phyloP scores from a whole-genome alignment of 2,797 vertebrate genomes.

The Tapirus indicus region DNA sequence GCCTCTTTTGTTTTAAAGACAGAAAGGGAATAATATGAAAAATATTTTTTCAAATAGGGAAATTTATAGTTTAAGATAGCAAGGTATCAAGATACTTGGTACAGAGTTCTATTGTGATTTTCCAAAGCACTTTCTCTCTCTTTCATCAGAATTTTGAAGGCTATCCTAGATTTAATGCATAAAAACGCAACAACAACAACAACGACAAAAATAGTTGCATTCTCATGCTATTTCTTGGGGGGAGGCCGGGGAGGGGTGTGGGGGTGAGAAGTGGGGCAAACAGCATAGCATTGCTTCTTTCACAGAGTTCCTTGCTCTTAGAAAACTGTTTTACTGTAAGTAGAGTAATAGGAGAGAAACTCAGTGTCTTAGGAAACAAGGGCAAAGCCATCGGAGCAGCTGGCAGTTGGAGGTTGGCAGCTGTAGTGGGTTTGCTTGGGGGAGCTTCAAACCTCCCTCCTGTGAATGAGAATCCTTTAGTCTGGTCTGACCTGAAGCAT shows the following conservation, averaged over 20 bases:
- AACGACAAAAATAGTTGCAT: neutral
- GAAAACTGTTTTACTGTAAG: neutral
- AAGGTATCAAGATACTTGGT: neutral
- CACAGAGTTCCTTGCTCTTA: neutral
- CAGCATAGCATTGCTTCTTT: neutral
- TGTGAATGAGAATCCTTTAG: accelerated
- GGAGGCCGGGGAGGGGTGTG: too few species aligned
- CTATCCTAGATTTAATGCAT: neutral
- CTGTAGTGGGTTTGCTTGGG: neutral
- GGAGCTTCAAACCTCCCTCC: neutral
- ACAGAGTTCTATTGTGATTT: neutral
- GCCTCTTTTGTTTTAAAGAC: neutral
- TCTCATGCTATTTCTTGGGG: neutral
- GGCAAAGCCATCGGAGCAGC: neutral
- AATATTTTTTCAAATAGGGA: neutral
- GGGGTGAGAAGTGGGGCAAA: too few species aligned
- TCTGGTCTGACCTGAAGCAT: neutral
- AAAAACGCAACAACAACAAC: neutral
- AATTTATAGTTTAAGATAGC: neutral
- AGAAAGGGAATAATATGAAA: neutral
- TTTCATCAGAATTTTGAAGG: neutral
- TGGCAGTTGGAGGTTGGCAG: neutral
- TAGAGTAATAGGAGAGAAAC: neutral
- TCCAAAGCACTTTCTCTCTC: neutral
- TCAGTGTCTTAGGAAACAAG: neutral